Base-by-base conservation (phyloP, 2,797 vertebrate species). In the Betta splendens region DNA sequence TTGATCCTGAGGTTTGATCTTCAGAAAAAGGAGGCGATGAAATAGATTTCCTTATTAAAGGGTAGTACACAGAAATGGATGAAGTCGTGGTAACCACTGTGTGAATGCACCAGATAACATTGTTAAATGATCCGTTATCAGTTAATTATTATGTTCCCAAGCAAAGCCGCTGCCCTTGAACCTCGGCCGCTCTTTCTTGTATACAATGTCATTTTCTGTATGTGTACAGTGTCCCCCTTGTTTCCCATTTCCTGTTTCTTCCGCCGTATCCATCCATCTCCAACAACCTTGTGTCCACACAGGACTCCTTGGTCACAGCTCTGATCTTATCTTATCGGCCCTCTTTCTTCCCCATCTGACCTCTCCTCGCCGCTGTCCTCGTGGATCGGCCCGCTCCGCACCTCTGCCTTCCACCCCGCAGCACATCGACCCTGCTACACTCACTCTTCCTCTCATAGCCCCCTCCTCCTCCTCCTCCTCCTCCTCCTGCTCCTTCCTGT, bases 401-500 rank as follows among this genome's bases (percentile, higher is more conserved):
- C 59, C 56, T 66, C 39, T 54, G 66, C 53, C 43, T 46, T 40
- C 36, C 51, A 65, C 25, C 64, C 46, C 52, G 49, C 53, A 68
- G 66, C 55, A 62, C 42, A 55, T 50, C 17, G 38, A 25, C 21
- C 40, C 40, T 26, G 51, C 53, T 18, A 44, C 33, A 45, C 43
- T 72, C 12, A 1, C 50, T 68, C 43, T 57, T 40, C 37, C 47
- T 39, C 25, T 52, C 43, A 45, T 25, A 61, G n/a, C 26, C 64
- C 42, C 28, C 18, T 60, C 36, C 38, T 40, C 39, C 3, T 46
- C 23, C 5, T 60, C n/a, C n/a, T n/a, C n/a, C n/a, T n/a, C n/a
- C n/a, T n/a, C n/a, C n/a, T n/a, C 36, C 26, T 32, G 44, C 48
- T 54, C 44, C 45, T 49, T 54, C 26, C 65, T 76, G 58, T 80